Evolutionary conservation across 2,888 invertebrate species (phyloP), one percentile per base, ranked within the genome.

Genomic region (Ormyrus nitidulus): DNA sequence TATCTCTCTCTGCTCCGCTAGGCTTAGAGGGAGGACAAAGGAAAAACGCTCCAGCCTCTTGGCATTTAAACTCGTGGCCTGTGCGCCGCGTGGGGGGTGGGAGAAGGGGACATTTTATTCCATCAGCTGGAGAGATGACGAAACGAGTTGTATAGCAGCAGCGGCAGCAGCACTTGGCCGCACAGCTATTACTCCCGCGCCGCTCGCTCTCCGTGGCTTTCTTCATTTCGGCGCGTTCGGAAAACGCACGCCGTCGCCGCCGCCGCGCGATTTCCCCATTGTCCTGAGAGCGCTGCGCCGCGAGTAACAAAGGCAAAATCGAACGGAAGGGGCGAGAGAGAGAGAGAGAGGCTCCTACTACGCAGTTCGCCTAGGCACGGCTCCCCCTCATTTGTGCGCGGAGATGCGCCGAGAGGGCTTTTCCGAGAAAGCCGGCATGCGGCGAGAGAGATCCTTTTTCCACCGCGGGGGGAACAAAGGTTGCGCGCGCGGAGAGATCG

Each of bases 91-190:
- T 58, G 62, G 51, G 9, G 54, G 6, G 46, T 10, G 13, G n/a
- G 49, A 49, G 66, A 46, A 65, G 53, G 53, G 46, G 56, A 51
- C 49, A 61, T 68, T 78, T 72, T 62, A 68, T 66, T 73, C 78
- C 68, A 78, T 78, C 78, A 78, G 78, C 78, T 78, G 77, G 66
- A 72, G 68, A 53, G 56, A 66, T 78, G 78, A 78, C 78, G 78
- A 78, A 78, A 78, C 73, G 68, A 73, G 73, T 64, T 54, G 72
- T 19, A 2, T 19, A 19, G 19, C 19, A 19, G 19, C 34, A 19
- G 65, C 46, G 34, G 44, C 13, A 54, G n/a, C 9, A 6, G 6
- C 11, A 19, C n/a, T 34, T 53, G 2, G 13, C 11, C 9, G 6
- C 34, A 19, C 34, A 19, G 44, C 53, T n/a, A 34, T 48, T n/a